These are phyloP conservation scores for Sula dactylatra DNA, from an alignment of 2,113 vertebrate genomes.

Conservation along the genomic window DNA sequence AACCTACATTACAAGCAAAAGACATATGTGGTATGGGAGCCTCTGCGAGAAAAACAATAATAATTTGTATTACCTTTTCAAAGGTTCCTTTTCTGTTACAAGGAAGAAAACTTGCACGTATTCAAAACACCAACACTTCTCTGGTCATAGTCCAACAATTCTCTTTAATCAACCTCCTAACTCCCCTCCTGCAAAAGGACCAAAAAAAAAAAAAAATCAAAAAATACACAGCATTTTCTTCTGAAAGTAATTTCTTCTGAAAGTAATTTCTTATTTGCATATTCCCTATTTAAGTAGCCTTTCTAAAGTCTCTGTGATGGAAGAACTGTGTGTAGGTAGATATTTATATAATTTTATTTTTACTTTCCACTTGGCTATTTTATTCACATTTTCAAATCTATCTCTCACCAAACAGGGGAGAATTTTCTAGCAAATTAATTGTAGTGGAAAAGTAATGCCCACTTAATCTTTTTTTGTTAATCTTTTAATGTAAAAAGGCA, in stretches of 20 bases:
- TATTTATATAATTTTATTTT: neutral
- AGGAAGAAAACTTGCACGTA: neutral
- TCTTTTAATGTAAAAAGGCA: neutral
- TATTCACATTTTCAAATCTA: neutral
- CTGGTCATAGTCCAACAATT: neutral
- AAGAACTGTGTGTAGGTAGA: neutral
- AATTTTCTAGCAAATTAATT: neutral
- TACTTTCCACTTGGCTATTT: neutral
- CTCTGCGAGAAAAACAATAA: neutral
- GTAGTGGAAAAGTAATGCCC: neutral
- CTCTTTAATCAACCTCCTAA: neutral
- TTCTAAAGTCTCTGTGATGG: neutral
- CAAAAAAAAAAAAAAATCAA: neutral
- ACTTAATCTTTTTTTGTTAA: neutral
- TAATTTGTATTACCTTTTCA: neutral
- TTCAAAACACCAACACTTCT: neutral
- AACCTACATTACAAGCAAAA: neutral
- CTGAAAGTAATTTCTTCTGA: neutral
- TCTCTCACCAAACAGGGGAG: neutral
- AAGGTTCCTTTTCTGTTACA: neutral
- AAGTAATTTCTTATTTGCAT: neutral
- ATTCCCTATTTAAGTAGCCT: neutral
- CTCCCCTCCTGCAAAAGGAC: neutral
- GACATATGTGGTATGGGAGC: neutral
- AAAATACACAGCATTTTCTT: neutral